Conservation (phyloP, 2,888 invertebrate species). For the Aphidoletes aphidimyza region DNA sequence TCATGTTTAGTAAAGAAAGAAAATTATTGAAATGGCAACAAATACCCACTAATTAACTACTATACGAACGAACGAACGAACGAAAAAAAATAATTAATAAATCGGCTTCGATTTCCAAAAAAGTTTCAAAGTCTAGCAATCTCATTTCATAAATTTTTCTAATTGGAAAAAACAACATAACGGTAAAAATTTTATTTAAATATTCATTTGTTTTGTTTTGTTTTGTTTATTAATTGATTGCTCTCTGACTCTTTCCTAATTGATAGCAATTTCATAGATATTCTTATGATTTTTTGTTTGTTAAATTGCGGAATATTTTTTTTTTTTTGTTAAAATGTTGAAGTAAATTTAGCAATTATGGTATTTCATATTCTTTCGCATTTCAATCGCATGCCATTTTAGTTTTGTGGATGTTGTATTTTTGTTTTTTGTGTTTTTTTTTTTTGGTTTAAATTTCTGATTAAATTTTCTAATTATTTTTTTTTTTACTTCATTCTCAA, state of each 20-base stretch:
- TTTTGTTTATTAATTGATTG: background rate
- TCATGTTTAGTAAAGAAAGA: too few species aligned
- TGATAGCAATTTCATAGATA: conserved; percentile 25
- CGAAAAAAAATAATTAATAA: conserved; percentile 8
- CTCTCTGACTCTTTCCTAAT: conserved; percentile 19
- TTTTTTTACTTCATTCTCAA: background rate
- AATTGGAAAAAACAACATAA: conserved; percentile 41
- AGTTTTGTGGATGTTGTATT: background rate
- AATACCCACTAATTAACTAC: conserved; percentile 9
- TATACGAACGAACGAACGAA: too few species aligned
- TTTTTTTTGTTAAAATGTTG: background rate
- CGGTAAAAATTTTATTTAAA: too few species aligned
- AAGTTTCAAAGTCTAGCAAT: background rate
- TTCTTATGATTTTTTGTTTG: background rate
- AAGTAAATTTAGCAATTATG: background rate
- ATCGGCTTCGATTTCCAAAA: background rate
- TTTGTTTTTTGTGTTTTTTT: background rate
- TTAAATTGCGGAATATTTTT: background rate
- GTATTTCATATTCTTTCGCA: too few species aligned
- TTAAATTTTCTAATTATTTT: background rate
- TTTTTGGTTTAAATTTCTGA: background rate
- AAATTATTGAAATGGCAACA: background rate
- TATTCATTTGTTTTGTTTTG: background rate
- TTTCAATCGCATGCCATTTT: background rate
- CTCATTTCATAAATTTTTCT: conserved; percentile 13